Base-by-base conservation (phyloP, 2,888 invertebrate genomes). In the Agrotis exclamationis region DNA sequence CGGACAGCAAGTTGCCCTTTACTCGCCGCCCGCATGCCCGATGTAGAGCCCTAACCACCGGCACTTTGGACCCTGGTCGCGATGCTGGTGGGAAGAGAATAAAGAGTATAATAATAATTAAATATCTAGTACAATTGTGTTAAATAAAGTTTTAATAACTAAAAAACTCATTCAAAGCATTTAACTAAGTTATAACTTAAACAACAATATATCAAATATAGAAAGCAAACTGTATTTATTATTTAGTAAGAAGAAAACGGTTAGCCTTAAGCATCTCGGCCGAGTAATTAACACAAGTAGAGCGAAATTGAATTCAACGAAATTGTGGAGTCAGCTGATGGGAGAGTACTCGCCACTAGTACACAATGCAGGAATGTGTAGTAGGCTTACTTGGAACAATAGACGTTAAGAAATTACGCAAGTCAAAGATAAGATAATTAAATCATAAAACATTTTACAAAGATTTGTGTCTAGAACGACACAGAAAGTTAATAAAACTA, bases 201-300 rank as follows among this genome's bases (percentile, higher is more conserved):
- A 58, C 47, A 11, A 53, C 16, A 47, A 66, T 68, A 58, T 16
- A 56, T 44, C 33, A 18, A 65, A 65, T 65, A 45, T 44, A 47
- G 18, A 39, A 51, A 39, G 18, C n/a, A 54, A 70, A 65, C 20
- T 45, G 22, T 70, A 45, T 56, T 62, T 65, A 20, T 63, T 80
- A 65, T 53, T 66, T 57, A 74, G 67, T 67, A 58, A 65, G 63
- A 57, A 58, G 53, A 44, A 76, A 63, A 75, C 18, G 45, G 57
- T 59, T 68, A 68, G 59, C 76, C 69, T 72, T 76, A 81, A 79
- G 64, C 60, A 64, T 65, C 78, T 74, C 71, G 58, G 60, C 18
- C 63, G 69, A 79, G 74, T 83, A 86, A 86, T 86, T 85, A 84
- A 84, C 79, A 78, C 78, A 79, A 86, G 77, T 82, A 82, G 64